Percentiles rank a stretch among this genome's conserved stretches.
phyloP scores from a whole-genome alignment of 92 coral and sea anemone species.

The Parazoanthus atlanticus region DNA sequence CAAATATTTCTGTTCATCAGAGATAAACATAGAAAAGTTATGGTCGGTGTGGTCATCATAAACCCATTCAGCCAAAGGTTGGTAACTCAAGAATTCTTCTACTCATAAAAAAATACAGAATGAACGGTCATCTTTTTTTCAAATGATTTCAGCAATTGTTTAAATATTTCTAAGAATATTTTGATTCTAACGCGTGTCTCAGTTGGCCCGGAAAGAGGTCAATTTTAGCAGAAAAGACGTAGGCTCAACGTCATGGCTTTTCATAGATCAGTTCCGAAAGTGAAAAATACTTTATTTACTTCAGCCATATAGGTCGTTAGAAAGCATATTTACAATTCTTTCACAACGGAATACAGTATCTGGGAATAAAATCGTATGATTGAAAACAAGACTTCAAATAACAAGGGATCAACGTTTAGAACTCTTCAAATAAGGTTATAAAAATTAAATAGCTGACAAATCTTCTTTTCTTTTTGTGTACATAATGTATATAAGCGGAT shows the following conservation, averaged over 20 bases:
- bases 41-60: not conserved
- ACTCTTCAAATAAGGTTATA: constrained; percentile 41
- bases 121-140: not conserved
- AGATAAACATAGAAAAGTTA: not conserved
- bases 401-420: constrained; percentile 11
- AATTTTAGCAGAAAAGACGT: not conserved
- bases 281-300: not conserved
- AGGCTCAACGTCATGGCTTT: not conserved
- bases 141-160: too few relatives aligned
- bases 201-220: not conserved
- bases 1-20: not conserved
- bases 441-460: constrained; percentile 5
- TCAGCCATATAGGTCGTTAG: not conserved
- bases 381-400: constrained; percentile 6
- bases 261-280: not conserved
- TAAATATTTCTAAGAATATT: not conserved
- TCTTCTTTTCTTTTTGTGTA: constrained; percentile 29
- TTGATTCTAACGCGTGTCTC: not conserved
- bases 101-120: not conserved
- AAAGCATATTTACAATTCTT: not conserved
- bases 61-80: not conserved
- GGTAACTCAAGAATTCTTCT: not conserved
- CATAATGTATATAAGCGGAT: constrained; percentile 8
- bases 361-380: constrained; percentile 1
- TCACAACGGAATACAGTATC: constrained; percentile 14